These are phyloP conservation scores for Dermolepida albohirtum DNA, from an alignment of 2,888 invertebrate genomes.

Conservation along the genomic window DNA sequence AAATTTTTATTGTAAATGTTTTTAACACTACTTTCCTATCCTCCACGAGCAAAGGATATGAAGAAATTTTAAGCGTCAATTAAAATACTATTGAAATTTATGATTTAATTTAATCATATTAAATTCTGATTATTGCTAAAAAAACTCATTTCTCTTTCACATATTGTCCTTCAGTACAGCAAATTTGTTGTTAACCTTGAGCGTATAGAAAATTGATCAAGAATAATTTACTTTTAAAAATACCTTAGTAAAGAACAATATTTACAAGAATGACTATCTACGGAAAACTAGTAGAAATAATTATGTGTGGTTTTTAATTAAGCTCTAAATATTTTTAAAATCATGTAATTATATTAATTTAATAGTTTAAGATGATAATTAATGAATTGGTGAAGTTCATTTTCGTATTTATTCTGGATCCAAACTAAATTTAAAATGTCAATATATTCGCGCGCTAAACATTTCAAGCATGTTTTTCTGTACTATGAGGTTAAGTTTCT, in stretches of 20 bases:
- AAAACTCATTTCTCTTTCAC: slow-evolving; percentile 1
- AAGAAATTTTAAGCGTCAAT: neutral
- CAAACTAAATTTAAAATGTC: slow-evolving; percentile 2
- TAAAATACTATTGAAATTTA: slow-evolving; percentile 2
- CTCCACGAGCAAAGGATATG: neutral
- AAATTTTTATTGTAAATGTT: no score
- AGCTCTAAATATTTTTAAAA: no score
- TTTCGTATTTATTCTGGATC: neutral
- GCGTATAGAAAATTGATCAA: slow-evolving; percentile 16
- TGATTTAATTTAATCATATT: neutral
- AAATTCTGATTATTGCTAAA: neutral
- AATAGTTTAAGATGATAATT: no score
- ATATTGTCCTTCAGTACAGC: neutral
- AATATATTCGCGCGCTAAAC: slow-evolving; percentile 11
- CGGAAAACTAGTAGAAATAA: slow-evolving; percentile 48
- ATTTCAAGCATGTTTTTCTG: slow-evolving; percentile 22
- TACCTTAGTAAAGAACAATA: slow-evolving; percentile 16
- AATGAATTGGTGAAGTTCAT: no score
- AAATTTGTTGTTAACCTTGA: slow-evolving; percentile 37
- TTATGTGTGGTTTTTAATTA: slow-evolving; percentile 40
- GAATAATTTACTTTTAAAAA: slow-evolving; percentile 1
- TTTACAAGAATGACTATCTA: slow-evolving; percentile 46
- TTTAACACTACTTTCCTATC: no score
- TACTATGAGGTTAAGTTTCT: slow-evolving; percentile 30
- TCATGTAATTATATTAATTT: no score